Conservation (phyloP, 2,797 vertebrate genomes). For the Euthynnus affinis region DNA sequence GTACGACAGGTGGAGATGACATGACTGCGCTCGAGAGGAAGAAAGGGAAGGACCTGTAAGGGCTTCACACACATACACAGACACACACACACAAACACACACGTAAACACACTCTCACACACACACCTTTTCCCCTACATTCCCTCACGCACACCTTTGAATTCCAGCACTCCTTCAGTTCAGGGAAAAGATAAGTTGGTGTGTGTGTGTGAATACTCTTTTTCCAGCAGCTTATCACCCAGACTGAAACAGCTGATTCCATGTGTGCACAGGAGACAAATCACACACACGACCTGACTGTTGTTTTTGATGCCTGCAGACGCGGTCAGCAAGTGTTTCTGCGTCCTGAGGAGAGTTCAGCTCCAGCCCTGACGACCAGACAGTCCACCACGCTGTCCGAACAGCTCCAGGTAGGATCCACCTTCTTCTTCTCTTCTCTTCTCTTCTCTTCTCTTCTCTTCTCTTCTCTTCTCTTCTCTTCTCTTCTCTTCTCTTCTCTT, state of each 20-base stretch:
- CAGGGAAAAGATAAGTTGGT: constrained; percentile 49
- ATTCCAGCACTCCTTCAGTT: constrained; percentile 61
- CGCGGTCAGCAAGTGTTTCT: constrained; percentile 85
- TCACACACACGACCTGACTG: constrained; percentile 49
- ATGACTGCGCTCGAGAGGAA: constrained; percentile 82
- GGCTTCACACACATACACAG: constrained; percentile 42
- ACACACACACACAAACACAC: constrained; percentile 24
- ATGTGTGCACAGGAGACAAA: constrained; percentile 39
- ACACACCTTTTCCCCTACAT: constrained; percentile 54
- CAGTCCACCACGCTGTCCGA: constrained; percentile 76
- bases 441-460: background rate
- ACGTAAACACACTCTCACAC: constrained; percentile 37
- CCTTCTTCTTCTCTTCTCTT: background rate
- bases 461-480: background rate
- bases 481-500: background rate
- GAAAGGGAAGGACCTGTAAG: constrained; percentile 85
- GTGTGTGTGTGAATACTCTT: constrained; percentile 27
- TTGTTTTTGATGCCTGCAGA: constrained; percentile 70
- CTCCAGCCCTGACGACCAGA: constrained; percentile 68
- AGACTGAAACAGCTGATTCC: constrained; percentile 50
- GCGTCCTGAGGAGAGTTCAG: constrained; percentile 81
- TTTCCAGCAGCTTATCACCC: constrained; percentile 47
- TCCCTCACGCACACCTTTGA: constrained; percentile 52
- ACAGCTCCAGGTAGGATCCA: constrained; percentile 79
- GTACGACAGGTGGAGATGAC: constrained; percentile 84